Percentiles rank a stretch among this genome's conserved stretches.
Conservation (phyloP, 2,888 invertebrate species). For the Syrphus vitripennis region DNA sequence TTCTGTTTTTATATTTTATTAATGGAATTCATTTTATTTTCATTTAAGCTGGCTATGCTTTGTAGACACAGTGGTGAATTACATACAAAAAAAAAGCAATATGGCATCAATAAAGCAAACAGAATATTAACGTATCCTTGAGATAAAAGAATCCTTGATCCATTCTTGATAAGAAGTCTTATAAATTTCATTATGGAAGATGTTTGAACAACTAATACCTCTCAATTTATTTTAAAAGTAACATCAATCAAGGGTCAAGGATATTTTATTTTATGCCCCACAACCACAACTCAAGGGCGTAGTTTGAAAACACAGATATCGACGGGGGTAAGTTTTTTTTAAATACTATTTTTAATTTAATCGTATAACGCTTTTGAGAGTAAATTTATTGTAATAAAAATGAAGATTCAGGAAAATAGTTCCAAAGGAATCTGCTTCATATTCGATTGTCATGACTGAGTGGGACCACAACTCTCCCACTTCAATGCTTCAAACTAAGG, state of each 20-base stretch:
- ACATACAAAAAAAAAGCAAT: background rate
- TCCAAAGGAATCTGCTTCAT: no score
- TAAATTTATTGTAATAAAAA: no score
- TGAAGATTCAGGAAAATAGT: background rate
- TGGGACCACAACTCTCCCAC: no score
- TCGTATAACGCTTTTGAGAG: no score
- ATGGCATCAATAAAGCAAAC: conserved; percentile 11
- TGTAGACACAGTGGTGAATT: background rate
- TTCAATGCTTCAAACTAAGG: no score
- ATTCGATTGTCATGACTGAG: no score
- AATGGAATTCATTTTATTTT: conserved; percentile 2
- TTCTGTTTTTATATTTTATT: background rate
- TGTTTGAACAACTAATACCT: conserved; percentile 24
- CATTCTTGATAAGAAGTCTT: background rate
- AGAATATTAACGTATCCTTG: background rate
- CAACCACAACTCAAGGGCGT: background rate
- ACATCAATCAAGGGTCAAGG: conserved; percentile 32
- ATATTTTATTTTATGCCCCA: background rate
- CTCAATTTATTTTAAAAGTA: background rate
- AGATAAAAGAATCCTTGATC: background rate
- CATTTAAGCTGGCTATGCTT: background rate
- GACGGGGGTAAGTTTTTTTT: background rate
- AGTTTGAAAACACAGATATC: background rate
- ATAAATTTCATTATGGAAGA: background rate
- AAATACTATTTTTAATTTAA: background rate